Base-by-base conservation (phyloP, 1,140 invertebrate genomes). In the Megathymus violae region DNA sequence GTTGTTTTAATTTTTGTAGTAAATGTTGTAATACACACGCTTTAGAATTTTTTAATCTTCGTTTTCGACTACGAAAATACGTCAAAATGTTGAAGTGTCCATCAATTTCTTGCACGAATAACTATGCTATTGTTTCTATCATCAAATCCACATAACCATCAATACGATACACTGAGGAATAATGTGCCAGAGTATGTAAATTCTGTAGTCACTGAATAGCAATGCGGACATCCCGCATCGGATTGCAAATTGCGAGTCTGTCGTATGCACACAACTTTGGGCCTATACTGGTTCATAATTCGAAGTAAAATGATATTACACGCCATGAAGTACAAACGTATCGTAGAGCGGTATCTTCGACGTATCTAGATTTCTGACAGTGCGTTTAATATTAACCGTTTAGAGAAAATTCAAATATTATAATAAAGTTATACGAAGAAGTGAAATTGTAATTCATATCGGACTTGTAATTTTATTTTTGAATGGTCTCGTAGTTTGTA, bases 231-330 rank as follows among this genome's bases (percentile, higher is more conserved):
- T 58, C 48, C 40, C 67, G 67, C 67, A 62, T 67, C 52, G 64
- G 71, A 61, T 67, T 73, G 71, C 64, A 73, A 73, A 73, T 72
- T 68, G 62, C 66, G 59, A 50, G 52, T 59, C 60, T 62, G 52
- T 59, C 60, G 66, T 63, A 62, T 72, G 63, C 51, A 71, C 56
- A 54, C 38, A 50, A 40, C 62, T 66, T 67, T 43, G 48, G 41
- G 34, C 16, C 5, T 43, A 44, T n/a, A 40, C 27, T 31, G 27
- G 34, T 36, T 36, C n/a, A 36, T 36, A 36, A 11, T 36, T 11
- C n/a, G 2, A 11, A 11, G 34, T 3, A 36, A 36, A 36, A 36
- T 36, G 10, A 36, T 36, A 36, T 36, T 58, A 31, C 7, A 3
- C 25, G 19, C 19, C 41, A 25, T 22, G 19, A 22, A 22, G 19